phyloP scores from a whole-genome alignment of 2,113 vertebrate genomes.

The Choloepus hoffmanni region DNA sequence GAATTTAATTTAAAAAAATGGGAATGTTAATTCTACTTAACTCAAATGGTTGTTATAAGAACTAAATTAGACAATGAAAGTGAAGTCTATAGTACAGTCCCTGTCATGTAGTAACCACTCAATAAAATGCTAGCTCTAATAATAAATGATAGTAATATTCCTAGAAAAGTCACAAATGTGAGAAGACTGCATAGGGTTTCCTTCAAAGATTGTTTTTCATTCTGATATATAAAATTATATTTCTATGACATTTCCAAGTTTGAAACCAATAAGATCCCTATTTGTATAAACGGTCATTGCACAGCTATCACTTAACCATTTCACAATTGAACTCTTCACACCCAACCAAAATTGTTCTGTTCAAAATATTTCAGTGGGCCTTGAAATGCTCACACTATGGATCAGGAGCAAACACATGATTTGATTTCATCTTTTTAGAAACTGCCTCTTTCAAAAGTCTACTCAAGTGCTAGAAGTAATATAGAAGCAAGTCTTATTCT shows the following conservation, averaged over 20 bases:
- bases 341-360: not conserved
- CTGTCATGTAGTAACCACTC: no score
- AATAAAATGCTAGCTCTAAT: not conserved
- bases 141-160: not conserved
- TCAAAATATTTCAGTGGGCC: not conserved
- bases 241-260: not conserved
- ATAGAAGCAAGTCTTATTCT: constrained; percentile 75
- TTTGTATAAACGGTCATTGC: not conserved
- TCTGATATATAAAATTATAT: not conserved
- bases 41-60: not conserved
- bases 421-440: constrained; percentile 79
- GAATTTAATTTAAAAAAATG: not conserved
- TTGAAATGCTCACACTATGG: not conserved
- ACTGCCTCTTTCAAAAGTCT: constrained; percentile 79
- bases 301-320: not conserved
- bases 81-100: not conserved
- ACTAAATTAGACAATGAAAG: not conserved
- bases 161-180: not conserved
- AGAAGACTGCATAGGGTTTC: not conserved
- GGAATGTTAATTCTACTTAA: not conserved
- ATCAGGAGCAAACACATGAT: not conserved
- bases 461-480: constrained; percentile 63
- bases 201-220: not conserved
- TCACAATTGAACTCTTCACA: not conserved
- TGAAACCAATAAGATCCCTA: not conserved